Percentiles rank a stretch among this genome's conserved stretches.
Conservation (phyloP, 2,113 vertebrate species). For the Fulmarus glacialis region DNA sequence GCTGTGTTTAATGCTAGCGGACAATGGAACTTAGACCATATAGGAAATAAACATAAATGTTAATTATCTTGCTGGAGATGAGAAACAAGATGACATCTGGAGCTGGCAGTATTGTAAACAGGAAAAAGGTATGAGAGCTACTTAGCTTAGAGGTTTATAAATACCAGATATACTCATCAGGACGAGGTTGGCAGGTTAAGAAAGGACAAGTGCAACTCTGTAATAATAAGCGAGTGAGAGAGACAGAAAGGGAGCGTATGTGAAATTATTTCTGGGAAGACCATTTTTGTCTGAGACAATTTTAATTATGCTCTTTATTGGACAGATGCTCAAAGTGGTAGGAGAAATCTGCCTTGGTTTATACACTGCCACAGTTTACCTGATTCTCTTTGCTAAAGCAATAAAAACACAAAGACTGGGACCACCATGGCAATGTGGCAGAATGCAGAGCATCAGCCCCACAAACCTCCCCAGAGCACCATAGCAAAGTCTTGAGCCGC, state of each 20-base stretch:
- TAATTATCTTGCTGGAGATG: constrained; percentile 1
- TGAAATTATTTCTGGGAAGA: background rate
- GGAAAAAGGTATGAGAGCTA: background rate
- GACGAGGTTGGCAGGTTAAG: background rate
- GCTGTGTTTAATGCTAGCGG: background rate
- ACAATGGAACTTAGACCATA: background rate
- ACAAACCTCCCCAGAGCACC: background rate
- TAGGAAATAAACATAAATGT: constrained; percentile 8
- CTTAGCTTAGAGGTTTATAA: background rate
- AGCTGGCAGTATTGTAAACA: background rate
- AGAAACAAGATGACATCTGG: background rate
- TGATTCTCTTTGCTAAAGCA: background rate
- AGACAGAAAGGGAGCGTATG: background rate
- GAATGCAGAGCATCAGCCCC: background rate
- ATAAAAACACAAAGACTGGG: background rate
- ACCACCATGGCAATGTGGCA: background rate
- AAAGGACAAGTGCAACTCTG: background rate
- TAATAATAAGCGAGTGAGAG: background rate
- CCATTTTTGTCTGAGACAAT: background rate
- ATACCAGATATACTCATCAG: background rate
- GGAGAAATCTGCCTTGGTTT: background rate
- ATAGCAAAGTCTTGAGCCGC: background rate
- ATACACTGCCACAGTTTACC: background rate
- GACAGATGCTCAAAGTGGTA: background rate
- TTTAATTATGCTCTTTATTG: background rate